Evolutionary conservation across 2,113 vertebrate genomes (phyloP).

Genomic region (Oxyura jamaicensis): DNA sequence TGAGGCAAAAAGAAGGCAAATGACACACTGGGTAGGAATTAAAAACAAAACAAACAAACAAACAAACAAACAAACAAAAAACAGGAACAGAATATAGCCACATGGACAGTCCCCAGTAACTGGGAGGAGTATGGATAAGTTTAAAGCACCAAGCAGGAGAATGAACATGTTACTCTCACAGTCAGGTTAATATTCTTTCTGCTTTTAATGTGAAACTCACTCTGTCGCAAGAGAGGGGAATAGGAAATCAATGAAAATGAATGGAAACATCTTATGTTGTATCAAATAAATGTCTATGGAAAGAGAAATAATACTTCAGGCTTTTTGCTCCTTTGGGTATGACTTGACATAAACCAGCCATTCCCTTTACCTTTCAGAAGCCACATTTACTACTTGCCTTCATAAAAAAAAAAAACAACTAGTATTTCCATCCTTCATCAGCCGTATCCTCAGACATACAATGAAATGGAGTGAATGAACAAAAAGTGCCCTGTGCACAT

Average conservation of each 20-base stretch:
- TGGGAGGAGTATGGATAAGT: neutral
- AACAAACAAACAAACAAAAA: neutral
- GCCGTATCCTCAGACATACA: neutral
- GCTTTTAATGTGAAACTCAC: neutral
- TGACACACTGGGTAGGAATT: neutral
- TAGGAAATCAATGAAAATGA: slow-evolving; percentile 49
- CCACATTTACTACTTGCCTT: neutral
- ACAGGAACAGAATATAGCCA: neutral
- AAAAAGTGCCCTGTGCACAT: neutral
- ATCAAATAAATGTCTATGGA: neutral
- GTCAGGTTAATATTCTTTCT: neutral
- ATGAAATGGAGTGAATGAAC: neutral
- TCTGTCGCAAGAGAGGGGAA: neutral
- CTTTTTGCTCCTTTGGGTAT: neutral
- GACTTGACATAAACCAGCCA: neutral
- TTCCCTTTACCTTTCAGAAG: neutral
- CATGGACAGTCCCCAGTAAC: neutral
- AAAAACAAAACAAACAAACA: neutral
- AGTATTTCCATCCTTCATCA: slow-evolving; percentile 27
- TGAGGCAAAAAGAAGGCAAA: neutral
- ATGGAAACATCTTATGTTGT: neutral
- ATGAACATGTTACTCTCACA: neutral
- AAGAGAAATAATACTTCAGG: slow-evolving; percentile 17
- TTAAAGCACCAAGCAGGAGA: neutral
- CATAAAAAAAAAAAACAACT: neutral